Percentiles rank a stretch among this genome's conserved stretches.
phyloP scores from a whole-genome alignment of 2,113 vertebrate genomes.

The Alaudala cheleensis region DNA sequence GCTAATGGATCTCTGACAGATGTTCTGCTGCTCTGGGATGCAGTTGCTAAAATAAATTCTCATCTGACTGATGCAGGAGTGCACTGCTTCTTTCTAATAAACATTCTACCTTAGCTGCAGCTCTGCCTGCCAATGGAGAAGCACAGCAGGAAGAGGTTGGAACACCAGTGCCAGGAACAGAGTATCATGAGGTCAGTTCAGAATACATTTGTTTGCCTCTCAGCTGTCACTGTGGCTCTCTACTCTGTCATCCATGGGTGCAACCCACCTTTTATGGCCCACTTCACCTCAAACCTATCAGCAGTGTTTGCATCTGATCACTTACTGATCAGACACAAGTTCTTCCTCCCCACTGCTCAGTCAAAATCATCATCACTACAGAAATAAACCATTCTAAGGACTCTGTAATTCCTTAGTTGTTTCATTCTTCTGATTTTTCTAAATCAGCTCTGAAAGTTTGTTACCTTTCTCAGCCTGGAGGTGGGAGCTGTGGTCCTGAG shows the following conservation, averaged over 20 bases:
- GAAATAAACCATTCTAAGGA: neutral
- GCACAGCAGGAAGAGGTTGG: neutral
- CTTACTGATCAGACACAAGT: neutral
- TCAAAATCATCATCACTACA: neutral
- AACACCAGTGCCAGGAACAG: neutral
- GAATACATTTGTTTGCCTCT: neutral
- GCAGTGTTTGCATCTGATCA: neutral
- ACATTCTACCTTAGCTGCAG: neutral
- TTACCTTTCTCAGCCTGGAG: neutral
- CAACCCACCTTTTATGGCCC: neutral
- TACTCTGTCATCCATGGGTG: neutral
- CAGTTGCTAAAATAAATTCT: neutral
- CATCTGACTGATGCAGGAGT: neutral
- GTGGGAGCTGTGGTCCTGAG: neutral
- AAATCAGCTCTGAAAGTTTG: neutral
- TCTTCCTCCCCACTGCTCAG: neutral
- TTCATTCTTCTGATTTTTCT: neutral
- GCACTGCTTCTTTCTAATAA: neutral
- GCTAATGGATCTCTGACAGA: neutral
- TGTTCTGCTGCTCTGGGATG: neutral
- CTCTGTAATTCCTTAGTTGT: neutral
- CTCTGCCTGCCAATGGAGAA: neutral
- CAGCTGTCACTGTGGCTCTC: neutral
- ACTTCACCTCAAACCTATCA: neutral
- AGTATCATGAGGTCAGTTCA: constrained; percentile 28